A percentile compares a stretch with the other conserved stretches of the same genome.
Conservation (phyloP, 2,797 vertebrate species). For the Artibeus jamaicensis region DNA sequence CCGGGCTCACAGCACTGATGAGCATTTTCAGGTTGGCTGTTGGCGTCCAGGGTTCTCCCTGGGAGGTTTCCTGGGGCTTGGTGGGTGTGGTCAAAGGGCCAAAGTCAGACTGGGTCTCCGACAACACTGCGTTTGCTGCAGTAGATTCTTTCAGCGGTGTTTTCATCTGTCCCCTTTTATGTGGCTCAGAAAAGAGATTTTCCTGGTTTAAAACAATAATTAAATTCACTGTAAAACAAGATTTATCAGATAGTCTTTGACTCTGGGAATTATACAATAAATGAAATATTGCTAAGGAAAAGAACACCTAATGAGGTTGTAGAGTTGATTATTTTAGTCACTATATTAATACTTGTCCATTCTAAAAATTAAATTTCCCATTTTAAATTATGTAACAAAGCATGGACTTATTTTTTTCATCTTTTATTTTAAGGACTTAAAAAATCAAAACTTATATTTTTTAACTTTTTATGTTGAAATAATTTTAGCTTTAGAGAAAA, state of each 20-base stretch:
- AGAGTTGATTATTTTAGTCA: background rate
- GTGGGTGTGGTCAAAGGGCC: conserved; percentile 91
- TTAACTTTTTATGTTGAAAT: conserved; percentile 1
- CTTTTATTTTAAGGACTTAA: background rate
- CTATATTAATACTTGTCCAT: background rate
- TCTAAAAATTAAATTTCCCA: background rate
- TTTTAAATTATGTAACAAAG: conserved; percentile 36
- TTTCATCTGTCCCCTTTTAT: conserved; percentile 72
- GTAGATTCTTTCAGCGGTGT: conserved; percentile 81
- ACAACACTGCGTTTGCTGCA: conserved; percentile 62
- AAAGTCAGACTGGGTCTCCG: conserved; percentile 80
- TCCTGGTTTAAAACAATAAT: conserved; percentile 81
- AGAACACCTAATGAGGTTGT: background rate
- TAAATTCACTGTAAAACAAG: background rate
- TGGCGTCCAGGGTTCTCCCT: conserved; percentile 95
- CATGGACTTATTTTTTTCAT: background rate
- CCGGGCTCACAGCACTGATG: conserved; percentile 95
- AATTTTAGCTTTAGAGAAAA: conserved; percentile 43
- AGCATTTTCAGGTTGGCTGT: conserved; percentile 98
- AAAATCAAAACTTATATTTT: background rate
- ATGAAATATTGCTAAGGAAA: background rate
- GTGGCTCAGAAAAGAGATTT: conserved; percentile 83
- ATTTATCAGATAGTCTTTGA: background rate
- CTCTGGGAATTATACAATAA: background rate
- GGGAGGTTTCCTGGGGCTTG: conserved; percentile 85